phyloP scores from a whole-genome alignment of 2,888 invertebrate species.

The Sympetrum striolatum region DNA sequence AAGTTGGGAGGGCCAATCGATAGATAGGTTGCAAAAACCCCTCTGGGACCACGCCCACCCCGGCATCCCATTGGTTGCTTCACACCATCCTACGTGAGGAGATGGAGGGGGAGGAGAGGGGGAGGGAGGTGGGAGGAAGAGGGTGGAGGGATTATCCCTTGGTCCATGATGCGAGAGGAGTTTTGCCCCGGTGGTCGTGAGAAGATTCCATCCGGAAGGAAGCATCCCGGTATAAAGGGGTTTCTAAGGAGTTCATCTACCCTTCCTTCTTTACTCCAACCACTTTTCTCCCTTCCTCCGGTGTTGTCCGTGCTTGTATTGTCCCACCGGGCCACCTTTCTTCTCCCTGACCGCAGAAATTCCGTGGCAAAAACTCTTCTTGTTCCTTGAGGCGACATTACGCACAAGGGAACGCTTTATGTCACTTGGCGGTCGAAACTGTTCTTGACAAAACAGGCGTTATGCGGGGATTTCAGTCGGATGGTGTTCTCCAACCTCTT shows the following conservation, averaged over 20 bases:
- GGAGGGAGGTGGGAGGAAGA: neutral
- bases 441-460: constrained; percentile 7
- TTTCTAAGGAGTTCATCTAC: neutral
- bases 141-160: neutral
- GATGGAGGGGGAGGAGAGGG: neutral
- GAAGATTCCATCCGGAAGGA: constrained; percentile 22
- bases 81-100: neutral
- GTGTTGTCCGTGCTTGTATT: constrained; percentile 10
- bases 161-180: neutral
- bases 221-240: neutral
- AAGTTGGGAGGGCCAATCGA: constrained; percentile 23
- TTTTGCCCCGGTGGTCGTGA: neutral
- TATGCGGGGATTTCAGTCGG: constrained; percentile 16
- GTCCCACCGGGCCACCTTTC: neutral
- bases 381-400: constrained; percentile 13
- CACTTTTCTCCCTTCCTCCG: neutral
- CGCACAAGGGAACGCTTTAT: constrained; percentile 13
- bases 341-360: constrained; percentile 28
- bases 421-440: constrained; percentile 18
- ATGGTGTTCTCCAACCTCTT: neutral
- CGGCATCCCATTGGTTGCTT: constrained; percentile 19
- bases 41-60: constrained; percentile 39
- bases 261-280: neutral
- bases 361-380: neutral
- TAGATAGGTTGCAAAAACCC: constrained; percentile 40